Base-by-base conservation (phyloP, 2,888 invertebrate species). In the Eristalis arbustorum region DNA sequence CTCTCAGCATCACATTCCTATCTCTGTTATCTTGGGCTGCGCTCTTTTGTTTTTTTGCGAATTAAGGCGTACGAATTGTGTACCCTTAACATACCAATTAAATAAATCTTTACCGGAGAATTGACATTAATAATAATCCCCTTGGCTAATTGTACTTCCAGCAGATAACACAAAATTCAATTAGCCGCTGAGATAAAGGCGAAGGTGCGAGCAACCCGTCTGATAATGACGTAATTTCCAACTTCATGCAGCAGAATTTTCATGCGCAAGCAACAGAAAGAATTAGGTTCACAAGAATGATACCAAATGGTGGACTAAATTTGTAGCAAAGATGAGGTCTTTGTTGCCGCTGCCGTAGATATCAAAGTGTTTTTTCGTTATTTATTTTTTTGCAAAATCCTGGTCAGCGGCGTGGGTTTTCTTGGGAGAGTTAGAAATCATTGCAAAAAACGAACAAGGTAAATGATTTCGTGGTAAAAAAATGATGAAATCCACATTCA, bases 151-250 rank as follows among this genome's bases (percentile, higher is more conserved):
- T 79, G 84, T 62, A 56, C 2, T 69, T 66, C 49, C 11, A 1
- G 34, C n/a, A 63, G 83, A 83, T 83, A 83, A 73, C 68, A 28
- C 18, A 18, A 57, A 84, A 76, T 80, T 72, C 68, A 84, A 84
- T 84, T 84, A 84, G 72, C 80, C 8, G 18, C 49, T 2, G 49
- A 18, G 49, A 49, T 49, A 49, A 49, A 18, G 49, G 49, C 18
- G 8, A 18, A 49, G 49, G n/a, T 49, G 49, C 18, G n/a, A 49
- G 49, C 18, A 49, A 49, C 49, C 18, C 49, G 18, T 1, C n/a
- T 49, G 18, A n/a, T 18, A 49, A 49, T 49, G 49, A 49, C 49
- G 49, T 49, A 49, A 49, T 6, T 18, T 8, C 18, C 49, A 18
- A n/a, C 18, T 49, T 18, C 49, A 18, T 49, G 49, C 18, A 49